Percentiles rank a stretch among this genome's conserved stretches.
phyloP scores from a whole-genome alignment of 2,113 vertebrate species.

The Larimichthys crocea region DNA sequence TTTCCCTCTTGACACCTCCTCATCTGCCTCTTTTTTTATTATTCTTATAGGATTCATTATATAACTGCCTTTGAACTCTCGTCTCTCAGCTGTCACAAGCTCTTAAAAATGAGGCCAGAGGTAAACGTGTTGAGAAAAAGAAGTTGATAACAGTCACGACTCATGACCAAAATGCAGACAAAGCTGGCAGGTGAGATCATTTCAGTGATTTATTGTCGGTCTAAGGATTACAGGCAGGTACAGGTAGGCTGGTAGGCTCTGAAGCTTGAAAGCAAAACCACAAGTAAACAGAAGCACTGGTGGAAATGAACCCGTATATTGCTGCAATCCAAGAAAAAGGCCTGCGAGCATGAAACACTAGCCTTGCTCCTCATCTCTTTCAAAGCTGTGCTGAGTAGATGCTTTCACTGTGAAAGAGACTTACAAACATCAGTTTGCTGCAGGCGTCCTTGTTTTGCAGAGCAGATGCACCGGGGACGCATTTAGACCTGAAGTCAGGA shows the following conservation, averaged over 20 bases:
- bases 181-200: not conserved
- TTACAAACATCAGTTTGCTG: too few relatives aligned
- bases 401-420: too few relatives aligned
- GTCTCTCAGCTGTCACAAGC: constrained; percentile 42
- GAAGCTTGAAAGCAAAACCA: not conserved
- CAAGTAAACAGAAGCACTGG: too few relatives aligned
- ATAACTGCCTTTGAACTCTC: constrained; percentile 23
- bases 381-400: too few relatives aligned
- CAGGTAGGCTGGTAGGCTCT: too few relatives aligned
- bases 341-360: too few relatives aligned
- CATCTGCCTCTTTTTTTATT: not conserved
- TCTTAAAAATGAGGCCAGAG: constrained; percentile 38
- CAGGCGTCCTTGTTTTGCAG: too few relatives aligned
- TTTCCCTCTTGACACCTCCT: constrained; percentile 35
- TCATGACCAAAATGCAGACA: not conserved
- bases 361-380: too few relatives aligned
- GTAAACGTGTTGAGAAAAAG: constrained; percentile 25
- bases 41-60: constrained; percentile 38
- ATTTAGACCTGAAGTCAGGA: too few relatives aligned
- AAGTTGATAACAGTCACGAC: not conserved
- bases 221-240: not conserved
- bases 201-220: not conserved
- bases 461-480: too few relatives aligned
- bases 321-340: too few relatives aligned
- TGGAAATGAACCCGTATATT: not conserved